Conservation (phyloP, 2,797 vertebrate genomes). For the Chloroceryle amazona region DNA sequence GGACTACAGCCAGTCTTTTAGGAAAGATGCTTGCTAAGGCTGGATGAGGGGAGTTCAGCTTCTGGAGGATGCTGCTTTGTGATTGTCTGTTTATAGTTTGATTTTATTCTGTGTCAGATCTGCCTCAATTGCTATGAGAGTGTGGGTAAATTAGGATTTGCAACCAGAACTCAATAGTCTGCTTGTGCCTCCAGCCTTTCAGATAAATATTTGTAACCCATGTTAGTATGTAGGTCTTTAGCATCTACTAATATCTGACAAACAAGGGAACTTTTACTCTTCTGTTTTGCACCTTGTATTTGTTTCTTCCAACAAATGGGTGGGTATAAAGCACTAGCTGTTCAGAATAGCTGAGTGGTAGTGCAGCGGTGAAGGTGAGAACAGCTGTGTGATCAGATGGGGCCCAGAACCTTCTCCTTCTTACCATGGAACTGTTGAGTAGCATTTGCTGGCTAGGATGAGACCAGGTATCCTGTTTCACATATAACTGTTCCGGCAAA, state of each 20-base stretch:
- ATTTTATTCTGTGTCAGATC: background rate
- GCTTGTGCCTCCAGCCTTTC: background rate
- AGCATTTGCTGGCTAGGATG: background rate
- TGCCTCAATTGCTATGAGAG: background rate
- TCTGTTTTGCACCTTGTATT: background rate
- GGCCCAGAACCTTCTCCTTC: background rate
- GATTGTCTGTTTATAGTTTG: background rate
- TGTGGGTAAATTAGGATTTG: background rate
- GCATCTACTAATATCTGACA: background rate
- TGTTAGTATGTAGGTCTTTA: background rate
- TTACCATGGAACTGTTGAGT: background rate
- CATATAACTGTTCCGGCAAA: background rate
- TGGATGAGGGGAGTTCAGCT: too few species aligned
- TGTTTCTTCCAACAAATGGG: background rate
- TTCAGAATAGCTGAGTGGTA: background rate
- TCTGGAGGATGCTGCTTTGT: background rate
- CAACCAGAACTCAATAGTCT: background rate
- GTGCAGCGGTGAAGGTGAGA: background rate
- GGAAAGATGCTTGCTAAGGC: too few species aligned
- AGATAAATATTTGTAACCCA: background rate
- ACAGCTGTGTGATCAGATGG: background rate
- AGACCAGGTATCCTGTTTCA: background rate
- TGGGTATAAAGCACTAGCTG: background rate
- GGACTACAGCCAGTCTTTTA: background rate
- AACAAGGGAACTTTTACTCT: background rate